Percentiles rank a stretch among this genome's conserved stretches.
Conservation (phyloP, 2,888 invertebrate genomes). For the Tricholauxania praeusta region DNA sequence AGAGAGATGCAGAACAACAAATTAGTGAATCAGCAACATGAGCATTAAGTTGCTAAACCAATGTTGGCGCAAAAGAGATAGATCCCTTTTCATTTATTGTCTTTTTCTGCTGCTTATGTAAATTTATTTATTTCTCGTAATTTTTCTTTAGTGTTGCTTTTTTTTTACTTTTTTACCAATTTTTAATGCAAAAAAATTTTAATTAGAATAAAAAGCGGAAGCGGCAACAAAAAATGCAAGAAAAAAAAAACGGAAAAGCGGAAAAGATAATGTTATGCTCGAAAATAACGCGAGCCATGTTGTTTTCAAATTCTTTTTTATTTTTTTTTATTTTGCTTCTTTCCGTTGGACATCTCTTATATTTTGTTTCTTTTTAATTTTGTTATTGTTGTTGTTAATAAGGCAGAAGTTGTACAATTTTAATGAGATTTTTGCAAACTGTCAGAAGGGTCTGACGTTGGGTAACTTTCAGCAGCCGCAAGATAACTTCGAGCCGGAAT, state of each 20-base stretch:
- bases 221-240: constrained; percentile 28
- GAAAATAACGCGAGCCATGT: constrained; percentile 7
- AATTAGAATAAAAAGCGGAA: constrained; percentile 55
- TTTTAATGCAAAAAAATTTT: constrained; percentile 54
- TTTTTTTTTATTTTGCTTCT: constrained; percentile 37
- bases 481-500: constrained; percentile 50
- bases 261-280: constrained; percentile 5
- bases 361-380: constrained; percentile 40
- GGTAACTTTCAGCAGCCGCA: constrained; percentile 55
- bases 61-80: constrained; percentile 44
- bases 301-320: constrained; percentile 30
- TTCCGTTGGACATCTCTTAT: constrained; percentile 3
- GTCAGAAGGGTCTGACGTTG: constrained; percentile 35
- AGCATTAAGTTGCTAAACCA: too few species aligned
- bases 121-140: constrained; percentile 63
- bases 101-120: constrained; percentile 59
- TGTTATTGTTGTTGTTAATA: constrained; percentile 51
- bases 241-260: constrained; percentile 27
- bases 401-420: constrained; percentile 61
- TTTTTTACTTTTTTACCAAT: constrained; percentile 44
- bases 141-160: constrained; percentile 58
- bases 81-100: constrained; percentile 62
- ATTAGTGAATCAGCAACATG: too few species aligned
- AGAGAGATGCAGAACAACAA: background rate
- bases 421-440: constrained; percentile 50